Conservation (phyloP, 2,797 vertebrate genomes). For the Diplodus sargus region DNA sequence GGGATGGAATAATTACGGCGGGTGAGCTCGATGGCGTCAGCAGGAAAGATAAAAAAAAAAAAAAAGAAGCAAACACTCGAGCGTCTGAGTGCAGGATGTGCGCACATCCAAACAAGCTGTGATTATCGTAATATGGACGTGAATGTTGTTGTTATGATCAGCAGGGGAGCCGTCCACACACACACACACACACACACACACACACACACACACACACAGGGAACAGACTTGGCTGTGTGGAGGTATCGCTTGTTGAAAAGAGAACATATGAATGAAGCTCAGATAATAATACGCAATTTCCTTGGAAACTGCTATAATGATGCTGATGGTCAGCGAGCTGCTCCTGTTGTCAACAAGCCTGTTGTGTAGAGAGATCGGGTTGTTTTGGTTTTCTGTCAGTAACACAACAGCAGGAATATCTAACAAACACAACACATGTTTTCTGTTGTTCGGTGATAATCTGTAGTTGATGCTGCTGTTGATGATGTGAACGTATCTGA, state of each 20-base stretch:
- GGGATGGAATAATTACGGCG: slow-evolving; percentile 66
- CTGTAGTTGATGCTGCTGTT: not conserved
- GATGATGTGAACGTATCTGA: too few species aligned
- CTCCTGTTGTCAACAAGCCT: not conserved
- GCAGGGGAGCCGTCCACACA: slow-evolving; percentile 1
- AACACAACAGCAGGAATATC: not conserved
- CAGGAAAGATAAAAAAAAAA: slow-evolving; percentile 1
- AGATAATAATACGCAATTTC: slow-evolving; percentile 39
- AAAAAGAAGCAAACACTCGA: slow-evolving; percentile 32
- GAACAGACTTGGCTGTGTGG: not conserved
- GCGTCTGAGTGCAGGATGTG: slow-evolving; percentile 51
- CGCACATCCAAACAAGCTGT: slow-evolving; percentile 54
- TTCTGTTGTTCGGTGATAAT: not conserved
- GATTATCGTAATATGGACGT: slow-evolving; percentile 66
- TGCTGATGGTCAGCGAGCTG: not conserved
- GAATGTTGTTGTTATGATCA: slow-evolving; percentile 35
- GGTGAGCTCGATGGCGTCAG: slow-evolving; percentile 50
- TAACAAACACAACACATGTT: not conserved
- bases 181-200: not conserved
- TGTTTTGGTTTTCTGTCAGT: not conserved
- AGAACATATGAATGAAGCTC: slow-evolving; percentile 3
- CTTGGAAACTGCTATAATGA: slow-evolving; percentile 45
- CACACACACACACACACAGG: not conserved
- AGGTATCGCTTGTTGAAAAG: slow-evolving; percentile 11
- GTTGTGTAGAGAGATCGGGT: not conserved